phyloP scores from a whole-genome alignment of 2,797 vertebrate genomes.

The Acestrorhynchus altus region DNA sequence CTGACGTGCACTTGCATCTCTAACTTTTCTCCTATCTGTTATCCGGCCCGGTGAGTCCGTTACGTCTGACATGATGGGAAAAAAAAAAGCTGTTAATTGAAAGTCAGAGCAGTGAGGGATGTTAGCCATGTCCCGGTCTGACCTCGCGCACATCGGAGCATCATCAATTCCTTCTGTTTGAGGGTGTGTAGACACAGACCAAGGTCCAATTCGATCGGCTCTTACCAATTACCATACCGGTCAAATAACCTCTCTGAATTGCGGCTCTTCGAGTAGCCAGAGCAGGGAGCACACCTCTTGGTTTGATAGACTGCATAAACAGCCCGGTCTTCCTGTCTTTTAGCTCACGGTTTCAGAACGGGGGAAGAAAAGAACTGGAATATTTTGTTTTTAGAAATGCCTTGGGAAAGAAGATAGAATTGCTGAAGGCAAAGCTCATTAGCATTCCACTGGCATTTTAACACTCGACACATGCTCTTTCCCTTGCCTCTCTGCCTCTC shows the following conservation, averaged over 20 bases:
- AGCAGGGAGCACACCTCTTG: neutral
- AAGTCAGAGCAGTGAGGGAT: neutral
- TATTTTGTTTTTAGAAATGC: conserved; percentile 13
- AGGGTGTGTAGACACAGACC: neutral
- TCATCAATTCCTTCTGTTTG: neutral
- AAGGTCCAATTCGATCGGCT: conserved; percentile 13
- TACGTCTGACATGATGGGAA: neutral
- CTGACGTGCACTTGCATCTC: neutral
- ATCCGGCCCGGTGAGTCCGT: neutral
- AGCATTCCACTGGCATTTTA: conserved; percentile 18
- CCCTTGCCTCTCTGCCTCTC: neutral
- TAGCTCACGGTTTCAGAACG: neutral
- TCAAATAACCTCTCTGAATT: conserved; percentile 9
- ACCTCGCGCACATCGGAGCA: neutral
- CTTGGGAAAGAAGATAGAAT: neutral
- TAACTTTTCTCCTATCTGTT: neutral
- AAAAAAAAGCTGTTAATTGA: neutral
- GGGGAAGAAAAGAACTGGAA: conserved; percentile 6
- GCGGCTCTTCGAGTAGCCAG: conserved; percentile 11
- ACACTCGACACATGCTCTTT: neutral
- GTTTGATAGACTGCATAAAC: conserved; percentile 28
- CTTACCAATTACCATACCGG: conserved; percentile 1
- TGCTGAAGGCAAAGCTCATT: conserved; percentile 3
- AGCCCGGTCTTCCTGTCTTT: neutral
- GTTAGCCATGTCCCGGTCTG: neutral